Conservation (phyloP, 2,888 invertebrate genomes). For the Eurois occulta region DNA sequence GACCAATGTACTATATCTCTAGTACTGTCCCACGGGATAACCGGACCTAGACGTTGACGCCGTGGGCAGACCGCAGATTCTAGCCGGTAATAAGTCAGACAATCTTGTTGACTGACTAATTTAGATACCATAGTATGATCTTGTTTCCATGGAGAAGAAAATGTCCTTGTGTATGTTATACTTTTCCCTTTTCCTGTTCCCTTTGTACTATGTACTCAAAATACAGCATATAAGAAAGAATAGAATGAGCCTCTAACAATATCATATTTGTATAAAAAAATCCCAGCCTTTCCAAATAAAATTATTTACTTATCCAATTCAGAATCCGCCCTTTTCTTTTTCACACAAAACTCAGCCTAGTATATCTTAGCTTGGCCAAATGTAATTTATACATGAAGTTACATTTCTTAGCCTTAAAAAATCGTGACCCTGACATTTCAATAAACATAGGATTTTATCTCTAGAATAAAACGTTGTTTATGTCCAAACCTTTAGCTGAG, state of each 20-base stretch:
- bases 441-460: conserved; percentile 51
- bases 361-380: conserved; percentile 31
- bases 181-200: background rate
- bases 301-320: conserved; percentile 45
- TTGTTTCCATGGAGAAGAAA: background rate
- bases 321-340: conserved; percentile 13
- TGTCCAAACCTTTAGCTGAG: background rate
- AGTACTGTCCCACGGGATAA: background rate
- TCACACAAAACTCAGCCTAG: conserved; percentile 6
- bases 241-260: background rate
- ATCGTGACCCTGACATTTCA: conserved; percentile 41
- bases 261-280: conserved; percentile 45
- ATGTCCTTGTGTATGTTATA: background rate
- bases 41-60: background rate
- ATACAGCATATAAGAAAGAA: conserved; percentile 1
- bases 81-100: background rate
- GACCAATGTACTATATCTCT: background rate
- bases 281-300: conserved; percentile 15
- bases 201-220: background rate
- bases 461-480: conserved; percentile 54
- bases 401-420: conserved; percentile 27
- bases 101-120: background rate
- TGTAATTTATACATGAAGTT: conserved; percentile 49
- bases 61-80: background rate
- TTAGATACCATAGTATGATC: background rate